phyloP scores from a whole-genome alignment of 2,888 invertebrate species.

The Steinernema scapterisci region DNA sequence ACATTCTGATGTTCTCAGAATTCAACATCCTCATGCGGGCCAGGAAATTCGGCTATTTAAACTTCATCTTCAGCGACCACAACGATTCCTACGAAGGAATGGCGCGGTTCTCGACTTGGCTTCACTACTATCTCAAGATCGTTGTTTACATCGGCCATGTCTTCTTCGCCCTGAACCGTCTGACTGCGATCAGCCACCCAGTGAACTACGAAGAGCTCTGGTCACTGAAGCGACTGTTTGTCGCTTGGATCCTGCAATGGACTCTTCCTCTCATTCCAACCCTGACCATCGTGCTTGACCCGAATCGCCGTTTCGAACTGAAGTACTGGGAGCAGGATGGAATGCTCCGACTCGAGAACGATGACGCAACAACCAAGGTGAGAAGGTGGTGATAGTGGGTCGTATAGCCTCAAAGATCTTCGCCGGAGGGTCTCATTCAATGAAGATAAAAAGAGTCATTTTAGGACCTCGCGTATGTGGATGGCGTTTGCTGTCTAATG shows the following conservation, averaged over 20 bases:
- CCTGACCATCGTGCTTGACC: slow-evolving; percentile 35
- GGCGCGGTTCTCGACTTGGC: slow-evolving; percentile 34
- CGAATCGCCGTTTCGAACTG: slow-evolving; percentile 25
- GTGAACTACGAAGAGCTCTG: slow-evolving; percentile 36
- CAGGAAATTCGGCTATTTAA: slow-evolving; percentile 36
- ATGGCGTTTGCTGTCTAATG: slow-evolving; percentile 33
- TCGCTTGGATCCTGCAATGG: slow-evolving; percentile 33
- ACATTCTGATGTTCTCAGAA: slow-evolving; percentile 34
- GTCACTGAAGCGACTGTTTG: slow-evolving; percentile 8
- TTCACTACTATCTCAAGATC: slow-evolving; percentile 38
- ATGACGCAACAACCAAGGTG: slow-evolving; percentile 35
- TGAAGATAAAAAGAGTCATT: background rate
- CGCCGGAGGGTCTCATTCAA: too few species aligned
- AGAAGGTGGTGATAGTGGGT: background rate
- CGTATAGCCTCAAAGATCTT: too few species aligned
- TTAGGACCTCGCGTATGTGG: slow-evolving; percentile 37
- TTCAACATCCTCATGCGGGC: slow-evolving; percentile 38
- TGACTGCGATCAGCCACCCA: slow-evolving; percentile 32
- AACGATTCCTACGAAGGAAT: slow-evolving; percentile 23
- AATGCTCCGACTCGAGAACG: slow-evolving; percentile 34
- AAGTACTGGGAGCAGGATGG: slow-evolving; percentile 17
- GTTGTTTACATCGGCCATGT: slow-evolving; percentile 37
- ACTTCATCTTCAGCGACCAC: slow-evolving; percentile 31
- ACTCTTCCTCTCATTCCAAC: slow-evolving; percentile 33
- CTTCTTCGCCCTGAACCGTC: slow-evolving; percentile 37